phyloP scores from a whole-genome alignment of 2,113 vertebrate species.

The Xiphias gladius region DNA sequence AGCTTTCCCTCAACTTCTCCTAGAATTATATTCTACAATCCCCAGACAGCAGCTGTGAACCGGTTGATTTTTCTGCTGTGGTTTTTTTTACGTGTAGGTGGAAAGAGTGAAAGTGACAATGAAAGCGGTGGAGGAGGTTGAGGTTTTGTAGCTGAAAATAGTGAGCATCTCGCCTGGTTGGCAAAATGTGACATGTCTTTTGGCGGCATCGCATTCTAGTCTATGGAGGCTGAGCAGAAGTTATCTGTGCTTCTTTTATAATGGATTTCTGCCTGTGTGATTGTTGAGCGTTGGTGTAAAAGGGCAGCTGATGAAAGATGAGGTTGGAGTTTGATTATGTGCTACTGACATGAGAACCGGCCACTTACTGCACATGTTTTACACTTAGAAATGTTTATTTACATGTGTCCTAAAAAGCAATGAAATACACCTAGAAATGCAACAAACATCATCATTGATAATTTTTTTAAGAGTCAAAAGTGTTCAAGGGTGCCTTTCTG shows the following conservation, averaged over 20 bases:
- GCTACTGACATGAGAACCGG: constrained; percentile 9
- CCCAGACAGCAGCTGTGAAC: constrained; percentile 33
- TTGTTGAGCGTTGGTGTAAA: constrained; percentile 34
- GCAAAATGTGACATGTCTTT: constrained; percentile 11
- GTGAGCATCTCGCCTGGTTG: constrained; percentile 18
- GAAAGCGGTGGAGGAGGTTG: constrained; percentile 23
- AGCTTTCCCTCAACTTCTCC: constrained; percentile 15
- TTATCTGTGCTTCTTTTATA: constrained; percentile 27
- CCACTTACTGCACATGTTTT: constrained; percentile 20
- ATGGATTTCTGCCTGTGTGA: constrained; percentile 15
- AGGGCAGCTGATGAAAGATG: constrained; percentile 49
- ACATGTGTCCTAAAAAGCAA: constrained; percentile 24
- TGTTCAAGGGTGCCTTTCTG: neutral
- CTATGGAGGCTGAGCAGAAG: constrained; percentile 28
- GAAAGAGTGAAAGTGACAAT: constrained; percentile 37
- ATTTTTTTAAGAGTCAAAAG: constrained; percentile 14
- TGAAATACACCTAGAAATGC: constrained; percentile 5
- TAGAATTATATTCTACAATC: constrained; percentile 12
- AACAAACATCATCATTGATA: neutral
- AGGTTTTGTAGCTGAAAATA: constrained; percentile 48
- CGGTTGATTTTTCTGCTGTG: constrained; percentile 47
- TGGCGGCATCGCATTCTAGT: constrained; percentile 27
- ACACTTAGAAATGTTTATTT: constrained; percentile 43
- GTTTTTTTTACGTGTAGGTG: constrained; percentile 36
- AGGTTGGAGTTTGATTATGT: constrained; percentile 34